Evolutionary conservation across 2,797 vertebrate species (phyloP), one percentile per base, ranked within the genome.

Genomic region (Lacerta bilineata): DNA sequence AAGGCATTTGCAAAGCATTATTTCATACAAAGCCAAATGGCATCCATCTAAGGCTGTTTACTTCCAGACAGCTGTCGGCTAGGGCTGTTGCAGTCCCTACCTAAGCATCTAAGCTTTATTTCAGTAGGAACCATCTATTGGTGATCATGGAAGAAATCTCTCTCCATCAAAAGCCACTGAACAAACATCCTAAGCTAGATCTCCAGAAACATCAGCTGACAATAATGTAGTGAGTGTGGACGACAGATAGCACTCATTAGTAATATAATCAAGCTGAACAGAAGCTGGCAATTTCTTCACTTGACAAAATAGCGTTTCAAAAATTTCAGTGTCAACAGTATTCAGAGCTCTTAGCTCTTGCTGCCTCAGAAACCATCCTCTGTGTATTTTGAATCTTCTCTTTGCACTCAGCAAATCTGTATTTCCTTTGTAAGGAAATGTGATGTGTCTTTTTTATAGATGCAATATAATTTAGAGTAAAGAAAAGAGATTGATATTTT

Each of bases 381-480:
- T 75, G 66, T 36, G 25, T 29, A 17, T 88, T 90, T 86, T 3
- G 8, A 7, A 36, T 90, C 8, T 71, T 86, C 41, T 87, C 77
- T 68, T 75, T 13, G 68, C 4, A 81, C 83, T 43, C 36, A 23
- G 3, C 84, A 85, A 81, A 61, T 1, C 29, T 0, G 9, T 85
- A 69, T 82, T 77, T 78, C 6, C 25, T 18, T 11, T 3, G 36
- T 78, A 85, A 80, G 25, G 85, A 76, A 80, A 80, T 0, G 1
- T 64, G 29, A 85, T n/a, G 3, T 68, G 13, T 75, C 17, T 80
- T 93, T 55, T 81, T 90, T 55, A 66, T 72, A 91, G 85, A 81
- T 59, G 11, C 13, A 93, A 87, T 1, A n/a, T 29, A 87, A 64
- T 10, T 50, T 91, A 33, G 17, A 92, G 85, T n/a, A 75, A 61